A percentile compares a stretch with the other conserved stretches of the same genome.
Conservation (phyloP, 2,113 vertebrate species). For the Phoxinus phoxinus region DNA sequence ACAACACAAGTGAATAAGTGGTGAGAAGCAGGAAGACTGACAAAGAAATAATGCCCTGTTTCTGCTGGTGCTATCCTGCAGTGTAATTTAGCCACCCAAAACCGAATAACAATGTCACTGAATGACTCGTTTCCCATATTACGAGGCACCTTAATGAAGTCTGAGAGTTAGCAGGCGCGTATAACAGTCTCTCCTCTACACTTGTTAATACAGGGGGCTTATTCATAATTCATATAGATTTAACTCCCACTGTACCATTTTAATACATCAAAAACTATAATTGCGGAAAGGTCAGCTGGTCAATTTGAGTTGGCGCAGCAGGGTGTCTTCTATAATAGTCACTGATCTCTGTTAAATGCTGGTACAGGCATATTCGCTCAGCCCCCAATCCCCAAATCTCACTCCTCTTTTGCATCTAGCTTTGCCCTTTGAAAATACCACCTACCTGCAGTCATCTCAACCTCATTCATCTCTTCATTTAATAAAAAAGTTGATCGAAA, state of each 20-base stretch:
- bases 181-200: constrained; percentile 37
- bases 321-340: constrained; percentile 59
- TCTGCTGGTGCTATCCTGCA: constrained; percentile 1
- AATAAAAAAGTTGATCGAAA: constrained; percentile 65
- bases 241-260: constrained; percentile 56
- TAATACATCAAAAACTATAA: constrained; percentile 66
- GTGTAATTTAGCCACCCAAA: constrained; percentile 21
- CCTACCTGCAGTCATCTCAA: constrained; percentile 55
- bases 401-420: constrained; percentile 55
- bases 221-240: constrained; percentile 63
- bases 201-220: constrained; percentile 42
- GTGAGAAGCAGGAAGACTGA: not conserved
- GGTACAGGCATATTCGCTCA: constrained; percentile 43
- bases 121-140: constrained; percentile 30
- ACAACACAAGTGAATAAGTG: constrained; percentile 29
- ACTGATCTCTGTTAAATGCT: constrained; percentile 62
- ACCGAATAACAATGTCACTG: constrained; percentile 34
- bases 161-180: constrained; percentile 28
- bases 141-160: constrained; percentile 50
- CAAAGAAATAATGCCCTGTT: constrained; percentile 30
- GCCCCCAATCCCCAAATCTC: constrained; percentile 51
- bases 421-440: constrained; percentile 62
- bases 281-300: constrained; percentile 63
- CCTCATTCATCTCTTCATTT: constrained; percentile 25
- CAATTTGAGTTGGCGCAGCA: constrained; percentile 59